Percentiles rank a stretch among this genome's conserved stretches.
Conservation (phyloP, 2,797 vertebrate species). For the Mormyrops attenuatus region DNA sequence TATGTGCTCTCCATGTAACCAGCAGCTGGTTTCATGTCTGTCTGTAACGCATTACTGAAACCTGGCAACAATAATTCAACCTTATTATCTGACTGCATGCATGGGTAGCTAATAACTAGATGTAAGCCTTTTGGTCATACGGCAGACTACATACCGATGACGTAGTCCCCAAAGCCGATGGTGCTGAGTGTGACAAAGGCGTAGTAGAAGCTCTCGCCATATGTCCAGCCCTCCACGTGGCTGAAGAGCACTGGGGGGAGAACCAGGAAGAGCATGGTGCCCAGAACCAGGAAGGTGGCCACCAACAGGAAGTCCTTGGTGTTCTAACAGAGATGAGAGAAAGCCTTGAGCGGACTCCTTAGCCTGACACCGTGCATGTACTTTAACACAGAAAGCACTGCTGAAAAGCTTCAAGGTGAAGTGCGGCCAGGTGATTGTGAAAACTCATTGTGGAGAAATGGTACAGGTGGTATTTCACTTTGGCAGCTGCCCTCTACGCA, state of each 20-base stretch:
- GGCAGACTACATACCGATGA: slow-evolving; percentile 65
- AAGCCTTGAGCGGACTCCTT: neutral
- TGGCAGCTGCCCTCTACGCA: neutral
- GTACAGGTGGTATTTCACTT: neutral
- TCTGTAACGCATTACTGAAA: neutral
- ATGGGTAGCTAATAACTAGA: neutral
- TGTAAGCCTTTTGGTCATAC: neutral
- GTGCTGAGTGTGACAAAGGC: slow-evolving; percentile 91
- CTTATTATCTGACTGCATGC: neutral
- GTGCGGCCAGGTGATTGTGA: neutral
- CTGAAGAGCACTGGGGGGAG: slow-evolving; percentile 83
- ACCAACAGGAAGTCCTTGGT: slow-evolving; percentile 66
- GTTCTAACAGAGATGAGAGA: slow-evolving; percentile 34
- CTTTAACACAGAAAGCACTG: neutral
- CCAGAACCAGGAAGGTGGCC: slow-evolving; percentile 67
- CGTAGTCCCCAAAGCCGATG: slow-evolving; percentile 89
- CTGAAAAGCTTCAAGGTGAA: neutral
- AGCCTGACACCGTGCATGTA: neutral
- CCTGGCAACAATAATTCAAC: neutral
- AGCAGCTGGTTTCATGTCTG: neutral
- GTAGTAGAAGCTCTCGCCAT: slow-evolving; percentile 86
- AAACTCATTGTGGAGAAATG: neutral
- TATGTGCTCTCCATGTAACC: neutral
- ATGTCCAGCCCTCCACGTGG: slow-evolving; percentile 83
- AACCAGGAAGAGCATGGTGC: slow-evolving; percentile 75